Percentiles rank a stretch among this genome's conserved stretches.
phyloP scores from a whole-genome alignment of 2,113 vertebrate genomes.

The Etheostoma spectabile region DNA sequence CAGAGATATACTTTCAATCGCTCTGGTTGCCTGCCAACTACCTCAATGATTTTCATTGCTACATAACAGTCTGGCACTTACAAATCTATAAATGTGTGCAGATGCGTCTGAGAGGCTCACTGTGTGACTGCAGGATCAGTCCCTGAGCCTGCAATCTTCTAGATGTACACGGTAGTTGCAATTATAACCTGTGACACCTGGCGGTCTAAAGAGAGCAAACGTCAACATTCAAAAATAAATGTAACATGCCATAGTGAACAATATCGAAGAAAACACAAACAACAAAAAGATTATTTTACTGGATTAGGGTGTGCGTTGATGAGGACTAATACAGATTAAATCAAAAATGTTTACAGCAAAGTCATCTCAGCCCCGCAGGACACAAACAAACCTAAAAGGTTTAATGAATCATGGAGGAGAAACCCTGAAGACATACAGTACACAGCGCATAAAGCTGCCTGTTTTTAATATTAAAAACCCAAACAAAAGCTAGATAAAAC shows the following conservation, averaged over 20 bases:
- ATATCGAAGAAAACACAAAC: background rate
- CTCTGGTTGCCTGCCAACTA: background rate
- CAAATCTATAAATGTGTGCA: background rate
- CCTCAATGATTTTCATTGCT: background rate
- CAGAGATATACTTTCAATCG: background rate
- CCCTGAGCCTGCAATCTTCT: background rate
- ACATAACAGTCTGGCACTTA: background rate
- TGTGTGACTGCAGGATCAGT: background rate
- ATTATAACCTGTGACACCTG: background rate
- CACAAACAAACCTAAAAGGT: background rate
- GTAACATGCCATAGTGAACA: background rate
- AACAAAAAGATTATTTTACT: background rate
- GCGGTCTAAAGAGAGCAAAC: background rate
- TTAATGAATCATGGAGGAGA: background rate
- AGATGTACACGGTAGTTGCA: background rate
- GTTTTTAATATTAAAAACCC: background rate
- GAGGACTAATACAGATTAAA: constrained; percentile 10
- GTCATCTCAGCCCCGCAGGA: background rate
- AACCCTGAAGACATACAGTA: background rate
- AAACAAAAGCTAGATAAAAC: constrained; percentile 4
- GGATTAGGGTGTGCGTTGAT: background rate
- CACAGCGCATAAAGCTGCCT: background rate
- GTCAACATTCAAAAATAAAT: background rate
- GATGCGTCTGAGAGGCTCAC: background rate
- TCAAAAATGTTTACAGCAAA: background rate